Percentiles rank a stretch among this genome's conserved stretches.
Evolutionary conservation across 2,113 vertebrate species (phyloP).

Genomic region (Athene noctua): DNA sequence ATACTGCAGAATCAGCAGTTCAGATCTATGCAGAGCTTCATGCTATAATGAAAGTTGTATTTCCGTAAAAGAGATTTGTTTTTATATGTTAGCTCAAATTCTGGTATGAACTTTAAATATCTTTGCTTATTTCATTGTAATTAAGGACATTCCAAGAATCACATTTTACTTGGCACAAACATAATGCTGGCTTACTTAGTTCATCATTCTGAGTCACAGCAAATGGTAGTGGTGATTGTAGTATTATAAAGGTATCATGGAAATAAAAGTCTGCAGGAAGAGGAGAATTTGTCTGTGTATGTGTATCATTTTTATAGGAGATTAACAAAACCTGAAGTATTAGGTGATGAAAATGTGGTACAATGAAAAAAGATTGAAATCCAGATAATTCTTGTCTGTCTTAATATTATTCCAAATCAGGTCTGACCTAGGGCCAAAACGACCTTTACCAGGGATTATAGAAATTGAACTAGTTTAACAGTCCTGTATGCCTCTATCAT

Average conservation of each 20-base stretch:
- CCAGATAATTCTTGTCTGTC: not conserved
- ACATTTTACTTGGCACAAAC: not conserved
- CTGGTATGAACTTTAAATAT: not conserved
- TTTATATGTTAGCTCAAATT: not conserved
- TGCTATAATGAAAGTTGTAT: not conserved
- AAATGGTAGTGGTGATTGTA: not conserved
- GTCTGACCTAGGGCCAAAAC: not conserved
- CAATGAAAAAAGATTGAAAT: not conserved
- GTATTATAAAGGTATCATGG: not conserved
- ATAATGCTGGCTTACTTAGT: not conserved
- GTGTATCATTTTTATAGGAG: not conserved
- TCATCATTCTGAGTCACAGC: not conserved
- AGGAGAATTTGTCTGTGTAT: not conserved
- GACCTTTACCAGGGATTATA: not conserved
- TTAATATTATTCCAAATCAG: not conserved
- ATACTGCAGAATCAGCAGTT: not conserved
- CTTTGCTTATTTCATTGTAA: not conserved
- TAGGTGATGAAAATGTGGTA: not conserved
- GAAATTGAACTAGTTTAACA: not conserved
- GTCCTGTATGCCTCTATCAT: not conserved
- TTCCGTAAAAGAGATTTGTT: not conserved
- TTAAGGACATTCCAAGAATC: not conserved
- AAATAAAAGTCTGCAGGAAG: not conserved
- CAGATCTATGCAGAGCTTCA: not conserved
- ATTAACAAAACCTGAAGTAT: not conserved